Conservation (phyloP, 2,888 invertebrate species). For the Torymus auratus region DNA sequence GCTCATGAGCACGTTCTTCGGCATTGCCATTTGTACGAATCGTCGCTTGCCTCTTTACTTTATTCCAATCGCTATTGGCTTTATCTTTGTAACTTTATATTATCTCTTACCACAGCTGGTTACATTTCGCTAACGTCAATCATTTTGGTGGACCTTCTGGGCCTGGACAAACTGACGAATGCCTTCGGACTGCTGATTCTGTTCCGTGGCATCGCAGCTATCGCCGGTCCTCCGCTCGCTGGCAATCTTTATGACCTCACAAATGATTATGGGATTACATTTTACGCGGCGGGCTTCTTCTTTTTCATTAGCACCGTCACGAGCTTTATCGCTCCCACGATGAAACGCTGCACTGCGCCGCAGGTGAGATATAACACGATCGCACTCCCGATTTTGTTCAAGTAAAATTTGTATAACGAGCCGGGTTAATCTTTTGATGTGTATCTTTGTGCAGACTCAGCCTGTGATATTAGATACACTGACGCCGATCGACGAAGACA, state of each 20-base stretch:
- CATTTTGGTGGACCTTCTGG: conserved; percentile 96
- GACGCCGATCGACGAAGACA: conserved; percentile 87
- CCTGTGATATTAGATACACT: conserved; percentile 84
- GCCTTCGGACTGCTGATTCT: conserved; percentile 97
- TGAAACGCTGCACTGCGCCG: conserved; percentile 79
- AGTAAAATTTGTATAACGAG: too few relatives aligned
- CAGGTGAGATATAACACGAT: conserved; percentile 64
- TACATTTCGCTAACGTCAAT: conserved; percentile 99
- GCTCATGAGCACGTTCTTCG: conserved; percentile 91
- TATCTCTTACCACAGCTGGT: conserved; percentile 83
- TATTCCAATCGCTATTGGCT: neutral
- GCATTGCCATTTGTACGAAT: conserved; percentile 91
- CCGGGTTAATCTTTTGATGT: too few relatives aligned
- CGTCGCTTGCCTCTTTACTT: neutral
- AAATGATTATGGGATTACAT: conserved; percentile 88
- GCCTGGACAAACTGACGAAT: conserved; percentile 96
- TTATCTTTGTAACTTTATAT: neutral
- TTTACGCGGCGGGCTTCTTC: conserved; percentile 93
- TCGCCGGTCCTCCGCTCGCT: conserved; percentile 89
- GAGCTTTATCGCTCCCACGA: conserved; percentile 88
- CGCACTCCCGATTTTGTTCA: neutral
- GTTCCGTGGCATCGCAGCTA: conserved; percentile 95
- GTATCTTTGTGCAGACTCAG: conserved; percentile 77
- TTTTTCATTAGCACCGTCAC: conserved; percentile 90
- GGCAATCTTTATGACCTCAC: conserved; percentile 95